Base-by-base conservation (phyloP, 2,113 vertebrate genomes). In the Gadus chalcogrammus region DNA sequence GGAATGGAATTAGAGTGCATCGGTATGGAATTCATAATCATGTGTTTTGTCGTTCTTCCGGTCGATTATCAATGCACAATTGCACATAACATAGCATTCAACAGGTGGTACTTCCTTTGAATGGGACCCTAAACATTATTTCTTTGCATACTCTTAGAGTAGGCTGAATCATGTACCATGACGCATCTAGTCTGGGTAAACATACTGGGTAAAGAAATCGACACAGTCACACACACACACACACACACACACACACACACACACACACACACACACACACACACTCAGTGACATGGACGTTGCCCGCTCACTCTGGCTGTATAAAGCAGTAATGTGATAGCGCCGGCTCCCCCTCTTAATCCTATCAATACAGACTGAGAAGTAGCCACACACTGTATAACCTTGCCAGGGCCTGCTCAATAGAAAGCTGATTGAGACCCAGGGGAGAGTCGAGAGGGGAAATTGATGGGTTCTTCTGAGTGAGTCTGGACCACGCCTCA, bases 341-440 rank as follows among this genome's bases (percentile, higher is more conserved):
- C 35, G 9, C 18, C 42, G 35, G 58, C 38, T 20, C 20, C 53
- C 20, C 55, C 27, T 59, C 16, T 62, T 58, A 64, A 77, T 76
- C 67, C 52, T 62, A 73, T 80, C 68, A 75, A 69, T 42, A 9
- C 64, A 31, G 65, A 56, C 67, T 67, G 72, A 48, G 58, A 78
- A 63, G 60, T 5, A 65, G 64, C 67, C 20, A 48, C 20, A 48
- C 35, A n/a, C 72, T 58, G 72, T 48, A 48, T 48, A 48, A 48
- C 42, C 42, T 48, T 48, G 42, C 42, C 42, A 28, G 27, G 66
- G 83, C 27, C 53, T 48, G 75, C 73, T 90, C 88, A 59, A 89
- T 89, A 72, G 60, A 84, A 89, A 87, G 80, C 62, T 68, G 70
- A 73, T 89, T 88, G 80, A 60, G 71, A 74, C 20, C 60, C 67